A percentile compares a stretch with the other conserved stretches of the same genome.
phyloP scores from a whole-genome alignment of 2,113 vertebrate genomes.

The Pimephales promelas region DNA sequence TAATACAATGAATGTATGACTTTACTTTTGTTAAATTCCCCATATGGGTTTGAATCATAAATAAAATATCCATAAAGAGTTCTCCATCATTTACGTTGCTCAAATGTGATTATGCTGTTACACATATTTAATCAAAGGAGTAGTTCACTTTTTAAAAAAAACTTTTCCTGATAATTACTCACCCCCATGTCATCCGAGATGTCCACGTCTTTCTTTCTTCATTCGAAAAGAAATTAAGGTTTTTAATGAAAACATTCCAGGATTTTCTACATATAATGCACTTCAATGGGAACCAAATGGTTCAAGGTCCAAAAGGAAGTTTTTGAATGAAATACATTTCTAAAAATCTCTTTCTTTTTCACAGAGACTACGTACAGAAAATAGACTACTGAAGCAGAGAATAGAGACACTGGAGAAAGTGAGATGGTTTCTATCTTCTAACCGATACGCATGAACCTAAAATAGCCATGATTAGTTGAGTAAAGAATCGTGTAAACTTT shows the following conservation, averaged over 20 bases:
- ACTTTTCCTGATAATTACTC: too few relatives aligned
- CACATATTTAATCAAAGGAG: not conserved
- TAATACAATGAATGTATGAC: not conserved
- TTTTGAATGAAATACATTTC: not conserved
- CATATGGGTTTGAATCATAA: not conserved
- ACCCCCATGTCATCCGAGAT: too few relatives aligned
- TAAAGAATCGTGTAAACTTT: conserved; percentile 2
- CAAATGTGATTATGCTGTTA: not conserved
- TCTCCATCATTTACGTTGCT: not conserved
- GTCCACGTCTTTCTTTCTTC: too few relatives aligned
- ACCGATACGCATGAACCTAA: not conserved
- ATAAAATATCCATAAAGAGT: not conserved
- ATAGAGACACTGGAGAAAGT: conserved; percentile 97
- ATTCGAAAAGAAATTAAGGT: too few relatives aligned
- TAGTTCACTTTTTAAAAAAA: too few relatives aligned
- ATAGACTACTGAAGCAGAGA: conserved; percentile 91
- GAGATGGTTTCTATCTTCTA: conserved; percentile 51
- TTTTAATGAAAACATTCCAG: too few relatives aligned
- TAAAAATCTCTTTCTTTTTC: not conserved
- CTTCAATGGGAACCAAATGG: too few relatives aligned
- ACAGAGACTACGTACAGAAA: conserved; percentile 90
- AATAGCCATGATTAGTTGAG: not conserved
- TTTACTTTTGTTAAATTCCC: not conserved
- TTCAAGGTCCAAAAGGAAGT: too few relatives aligned
- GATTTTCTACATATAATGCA: too few relatives aligned